phyloP scores from a whole-genome alignment of 2,797 vertebrate genomes.

The Ataeniobius toweri region DNA sequence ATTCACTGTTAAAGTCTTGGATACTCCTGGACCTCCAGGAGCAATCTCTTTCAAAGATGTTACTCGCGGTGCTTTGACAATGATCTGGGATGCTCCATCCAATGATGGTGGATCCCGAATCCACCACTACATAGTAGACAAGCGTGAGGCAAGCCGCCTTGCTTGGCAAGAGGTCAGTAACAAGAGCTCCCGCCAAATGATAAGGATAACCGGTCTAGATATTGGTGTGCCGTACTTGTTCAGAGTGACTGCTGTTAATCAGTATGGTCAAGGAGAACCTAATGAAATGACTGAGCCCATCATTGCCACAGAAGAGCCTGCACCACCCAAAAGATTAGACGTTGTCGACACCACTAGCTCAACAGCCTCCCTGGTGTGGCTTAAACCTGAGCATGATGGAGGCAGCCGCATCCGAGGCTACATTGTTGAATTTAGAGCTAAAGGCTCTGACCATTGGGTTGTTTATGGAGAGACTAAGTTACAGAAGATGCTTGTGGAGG shows the following conservation, averaged over 20 bases:
- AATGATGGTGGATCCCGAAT: slow-evolving; percentile 93
- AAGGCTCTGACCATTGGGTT: slow-evolving; percentile 89
- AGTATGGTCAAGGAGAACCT: slow-evolving; percentile 92
- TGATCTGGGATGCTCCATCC: slow-evolving; percentile 96
- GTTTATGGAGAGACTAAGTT: slow-evolving; percentile 90
- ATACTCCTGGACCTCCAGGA: slow-evolving; percentile 95
- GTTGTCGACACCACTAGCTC: slow-evolving; percentile 92
- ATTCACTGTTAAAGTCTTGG: slow-evolving; percentile 95
- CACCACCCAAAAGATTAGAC: slow-evolving; percentile 94
- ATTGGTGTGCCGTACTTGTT: slow-evolving; percentile 91
- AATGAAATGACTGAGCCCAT: slow-evolving; percentile 93
- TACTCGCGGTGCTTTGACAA: slow-evolving; percentile 88
- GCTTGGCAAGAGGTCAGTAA: slow-evolving; percentile 93
- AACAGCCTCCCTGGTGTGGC: slow-evolving; percentile 92
- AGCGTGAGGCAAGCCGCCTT: slow-evolving; percentile 93
- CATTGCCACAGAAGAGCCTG: slow-evolving; percentile 94
- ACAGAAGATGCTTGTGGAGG: slow-evolving; percentile 90
- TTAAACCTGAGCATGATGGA: slow-evolving; percentile 98
- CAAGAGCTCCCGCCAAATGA: slow-evolving; percentile 91
- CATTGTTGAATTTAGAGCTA: slow-evolving; percentile 91
- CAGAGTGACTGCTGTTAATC: slow-evolving; percentile 93
- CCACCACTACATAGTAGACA: slow-evolving; percentile 94
- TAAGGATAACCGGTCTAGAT: slow-evolving; percentile 87
- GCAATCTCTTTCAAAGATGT: slow-evolving; percentile 95
- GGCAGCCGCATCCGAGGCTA: slow-evolving; percentile 94